A percentile compares a stretch with the other conserved stretches of the same genome.
Conservation (phyloP, 2,888 invertebrate species). For the Caenorhabditis sinica region DNA sequence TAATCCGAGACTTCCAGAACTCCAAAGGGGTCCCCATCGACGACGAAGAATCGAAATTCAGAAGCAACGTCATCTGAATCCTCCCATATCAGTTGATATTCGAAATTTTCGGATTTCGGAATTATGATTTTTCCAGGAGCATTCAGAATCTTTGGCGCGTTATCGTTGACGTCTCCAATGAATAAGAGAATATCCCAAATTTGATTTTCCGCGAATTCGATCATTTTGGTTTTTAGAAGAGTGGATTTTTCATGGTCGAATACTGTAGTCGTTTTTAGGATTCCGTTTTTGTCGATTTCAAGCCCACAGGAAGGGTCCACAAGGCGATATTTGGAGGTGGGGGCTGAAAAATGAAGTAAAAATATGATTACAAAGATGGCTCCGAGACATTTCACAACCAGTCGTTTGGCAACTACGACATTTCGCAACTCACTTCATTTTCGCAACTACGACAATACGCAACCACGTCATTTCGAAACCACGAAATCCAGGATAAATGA, state of each 20-base stretch:
- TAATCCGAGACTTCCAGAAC: constrained; percentile 34
- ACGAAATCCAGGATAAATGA: too few relatives aligned
- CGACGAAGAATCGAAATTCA: constrained; percentile 36
- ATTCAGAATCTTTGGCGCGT: constrained; percentile 50
- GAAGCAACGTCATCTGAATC: constrained; percentile 34
- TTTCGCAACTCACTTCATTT: too few relatives aligned
- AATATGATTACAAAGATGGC: too few relatives aligned
- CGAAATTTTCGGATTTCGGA: background rate
- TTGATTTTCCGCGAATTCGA: constrained; percentile 39
- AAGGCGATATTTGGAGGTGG: constrained; percentile 56
- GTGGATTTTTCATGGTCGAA: constrained; percentile 46
- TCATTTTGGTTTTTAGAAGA: constrained; percentile 62
- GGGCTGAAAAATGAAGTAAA: constrained; percentile 27
- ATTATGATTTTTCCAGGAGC: constrained; percentile 29
- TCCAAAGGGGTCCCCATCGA: constrained; percentile 47
- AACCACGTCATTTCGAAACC: too few relatives aligned
- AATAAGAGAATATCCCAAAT: constrained; percentile 54
- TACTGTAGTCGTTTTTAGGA: constrained; percentile 34
- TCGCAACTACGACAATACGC: too few relatives aligned
- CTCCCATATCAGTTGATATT: constrained; percentile 29
- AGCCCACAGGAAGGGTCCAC: constrained; percentile 51
- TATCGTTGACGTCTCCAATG: constrained; percentile 61
- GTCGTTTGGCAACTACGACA: too few relatives aligned
- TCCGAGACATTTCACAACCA: too few relatives aligned
- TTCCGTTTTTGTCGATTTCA: constrained; percentile 51